phyloP scores from a whole-genome alignment of 2,113 vertebrate species.

The Apteryx mantelli region DNA sequence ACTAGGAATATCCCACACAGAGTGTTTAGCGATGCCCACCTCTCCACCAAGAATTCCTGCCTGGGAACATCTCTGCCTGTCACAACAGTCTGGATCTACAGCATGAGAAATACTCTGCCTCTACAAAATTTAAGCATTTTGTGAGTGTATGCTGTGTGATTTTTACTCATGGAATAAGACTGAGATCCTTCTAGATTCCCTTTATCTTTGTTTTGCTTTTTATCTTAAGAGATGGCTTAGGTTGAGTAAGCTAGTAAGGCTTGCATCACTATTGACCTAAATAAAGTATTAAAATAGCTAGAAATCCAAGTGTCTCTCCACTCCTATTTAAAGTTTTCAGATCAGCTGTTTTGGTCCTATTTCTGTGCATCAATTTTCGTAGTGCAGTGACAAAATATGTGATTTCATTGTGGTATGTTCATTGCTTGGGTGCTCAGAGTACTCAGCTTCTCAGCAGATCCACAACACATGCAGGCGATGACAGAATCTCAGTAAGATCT shows the following conservation, averaged over 20 bases:
- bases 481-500: neutral
- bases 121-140: neutral
- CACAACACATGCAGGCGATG: neutral
- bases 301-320: neutral
- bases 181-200: neutral
- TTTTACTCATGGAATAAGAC: neutral
- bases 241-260: neutral
- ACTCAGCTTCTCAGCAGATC: neutral
- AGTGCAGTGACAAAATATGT: neutral
- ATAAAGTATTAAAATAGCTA: neutral
- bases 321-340: neutral
- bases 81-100: neutral
- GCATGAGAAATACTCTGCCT: neutral
- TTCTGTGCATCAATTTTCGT: neutral
- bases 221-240: neutral
- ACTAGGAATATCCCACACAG: neutral
- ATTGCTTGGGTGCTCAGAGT: neutral
- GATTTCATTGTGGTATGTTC: neutral
- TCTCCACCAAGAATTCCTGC: neutral
- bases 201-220: neutral
- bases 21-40: neutral
- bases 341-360: neutral
- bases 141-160: neutral
- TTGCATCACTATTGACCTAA: accelerated
- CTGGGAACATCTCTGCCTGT: neutral